These are phyloP conservation scores for Oreohelix idahoensis DNA, from an alignment of 1,140 invertebrate species.

Conservation along the genomic window DNA sequence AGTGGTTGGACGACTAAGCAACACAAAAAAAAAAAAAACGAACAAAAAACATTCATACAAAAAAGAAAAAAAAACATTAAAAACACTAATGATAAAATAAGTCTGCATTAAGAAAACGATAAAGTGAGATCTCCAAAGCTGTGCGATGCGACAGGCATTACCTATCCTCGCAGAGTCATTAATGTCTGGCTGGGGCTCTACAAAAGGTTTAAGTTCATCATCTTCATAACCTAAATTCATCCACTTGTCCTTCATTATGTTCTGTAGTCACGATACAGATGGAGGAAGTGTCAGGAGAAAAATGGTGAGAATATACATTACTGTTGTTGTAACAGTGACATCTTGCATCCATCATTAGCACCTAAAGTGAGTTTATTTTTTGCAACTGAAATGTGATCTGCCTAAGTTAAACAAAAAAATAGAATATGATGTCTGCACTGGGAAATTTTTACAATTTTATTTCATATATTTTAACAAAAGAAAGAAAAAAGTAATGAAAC, in stretches of 20 bases:
- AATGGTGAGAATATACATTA: too few species aligned
- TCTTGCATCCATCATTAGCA: too few species aligned
- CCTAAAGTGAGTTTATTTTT: too few species aligned
- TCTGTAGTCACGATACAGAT: slow-evolving; percentile 57
- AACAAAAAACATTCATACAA: neutral
- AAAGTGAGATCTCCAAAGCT: slow-evolving; percentile 6
- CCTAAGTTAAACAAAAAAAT: too few species aligned
- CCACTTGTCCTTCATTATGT: slow-evolving; percentile 96
- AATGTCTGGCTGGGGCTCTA: slow-evolving; percentile 96
- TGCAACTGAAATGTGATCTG: too few species aligned
- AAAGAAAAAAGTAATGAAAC: too few species aligned
- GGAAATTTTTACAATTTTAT: too few species aligned
- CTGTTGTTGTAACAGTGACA: too few species aligned
- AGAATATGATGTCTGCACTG: too few species aligned
- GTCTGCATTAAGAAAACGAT: neutral
- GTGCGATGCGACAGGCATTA: slow-evolving; percentile 73
- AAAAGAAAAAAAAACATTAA: neutral
- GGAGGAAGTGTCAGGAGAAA: too few species aligned
- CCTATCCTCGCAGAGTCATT: slow-evolving; percentile 98
- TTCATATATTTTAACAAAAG: too few species aligned
- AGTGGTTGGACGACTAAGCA: slow-evolving; percentile 31
- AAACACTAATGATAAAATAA: neutral
- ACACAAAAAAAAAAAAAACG: slow-evolving; percentile 26
- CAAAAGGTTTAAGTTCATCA: slow-evolving; percentile 97
- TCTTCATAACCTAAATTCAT: slow-evolving; percentile 99